phyloP scores from a whole-genome alignment of 2,888 invertebrate genomes.

The Dorcus parallelipipedus region DNA sequence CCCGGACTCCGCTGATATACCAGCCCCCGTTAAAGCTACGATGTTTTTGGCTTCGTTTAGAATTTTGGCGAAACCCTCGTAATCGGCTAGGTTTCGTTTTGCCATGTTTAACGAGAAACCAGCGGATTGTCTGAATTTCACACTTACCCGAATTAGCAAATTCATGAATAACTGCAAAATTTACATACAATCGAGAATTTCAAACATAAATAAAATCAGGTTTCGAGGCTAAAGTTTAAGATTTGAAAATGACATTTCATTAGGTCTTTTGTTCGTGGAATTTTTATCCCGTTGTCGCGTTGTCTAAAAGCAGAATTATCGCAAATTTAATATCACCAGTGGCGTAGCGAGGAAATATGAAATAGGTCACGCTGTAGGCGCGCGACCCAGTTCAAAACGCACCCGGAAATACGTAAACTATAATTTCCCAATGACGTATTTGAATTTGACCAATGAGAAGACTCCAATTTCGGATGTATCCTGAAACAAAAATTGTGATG shows the following conservation, averaged over 20 bases:
- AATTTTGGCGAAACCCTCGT: constrained; percentile 55
- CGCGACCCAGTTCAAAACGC: too few species aligned
- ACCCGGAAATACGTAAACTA: too few species aligned
- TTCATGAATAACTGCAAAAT: constrained; percentile 1
- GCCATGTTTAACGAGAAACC: constrained; percentile 23
- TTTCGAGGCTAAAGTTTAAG: constrained; percentile 6
- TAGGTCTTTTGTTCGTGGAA: too few species aligned
- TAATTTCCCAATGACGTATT: too few species aligned
- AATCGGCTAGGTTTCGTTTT: constrained; percentile 33
- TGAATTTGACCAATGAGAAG: too few species aligned
- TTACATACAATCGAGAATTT: constrained; percentile 3
- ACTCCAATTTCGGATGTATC: too few species aligned
- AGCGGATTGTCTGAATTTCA: neutral
- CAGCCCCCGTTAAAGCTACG: constrained; percentile 88
- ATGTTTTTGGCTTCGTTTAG: constrained; percentile 57
- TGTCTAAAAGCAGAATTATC: too few species aligned
- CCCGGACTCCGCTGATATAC: constrained; percentile 93
- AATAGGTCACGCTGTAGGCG: too few species aligned
- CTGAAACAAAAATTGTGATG: too few species aligned
- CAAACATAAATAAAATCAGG: neutral
- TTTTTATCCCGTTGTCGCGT: too few species aligned
- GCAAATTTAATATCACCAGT: too few species aligned
- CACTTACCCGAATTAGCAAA: neutral
- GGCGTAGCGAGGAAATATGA: too few species aligned
- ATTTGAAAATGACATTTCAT: neutral